A percentile compares a stretch with the other conserved stretches of the same genome.
phyloP scores from a whole-genome alignment of 2,888 invertebrate genomes.

The Leptothorax acervorum region DNA sequence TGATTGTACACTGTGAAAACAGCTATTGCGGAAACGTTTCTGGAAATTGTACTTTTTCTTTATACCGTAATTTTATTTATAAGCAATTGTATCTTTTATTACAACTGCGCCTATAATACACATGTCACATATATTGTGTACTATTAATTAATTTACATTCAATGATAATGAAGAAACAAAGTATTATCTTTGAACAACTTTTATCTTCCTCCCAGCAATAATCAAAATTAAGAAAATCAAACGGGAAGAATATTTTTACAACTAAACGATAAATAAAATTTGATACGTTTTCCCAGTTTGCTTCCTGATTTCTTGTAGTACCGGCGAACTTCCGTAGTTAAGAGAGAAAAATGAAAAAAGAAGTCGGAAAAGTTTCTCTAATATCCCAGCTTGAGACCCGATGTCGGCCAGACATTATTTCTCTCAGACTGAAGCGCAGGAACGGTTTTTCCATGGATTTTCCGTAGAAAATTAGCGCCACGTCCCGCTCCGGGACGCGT shows the following conservation, averaged over 20 bases:
- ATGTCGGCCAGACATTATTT: conserved; percentile 7
- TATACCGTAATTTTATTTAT: neutral
- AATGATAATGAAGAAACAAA: neutral
- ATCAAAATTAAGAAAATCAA: neutral
- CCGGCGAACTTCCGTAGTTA: conserved; percentile 4
- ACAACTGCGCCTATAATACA: too few relatives aligned
- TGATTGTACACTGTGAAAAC: conserved; percentile 35
- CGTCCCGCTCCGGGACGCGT: conserved; percentile 26
- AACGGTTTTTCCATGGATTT: neutral
- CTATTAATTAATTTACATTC: conserved; percentile 5
- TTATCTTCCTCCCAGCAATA: neutral
- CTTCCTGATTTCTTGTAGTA: conserved; percentile 9
- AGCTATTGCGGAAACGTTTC: conserved; percentile 34
- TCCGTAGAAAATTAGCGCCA: conserved; percentile 26
- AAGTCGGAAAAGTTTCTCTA: neutral
- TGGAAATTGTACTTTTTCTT: conserved; percentile 34
- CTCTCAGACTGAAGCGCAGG: neutral
- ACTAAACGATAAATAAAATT: conserved; percentile 18
- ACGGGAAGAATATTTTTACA: neutral
- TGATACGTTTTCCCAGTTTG: conserved; percentile 11
- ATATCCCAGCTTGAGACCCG: neutral
- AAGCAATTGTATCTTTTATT: neutral
- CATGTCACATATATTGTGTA: neutral
- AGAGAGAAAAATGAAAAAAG: conserved; percentile 5
- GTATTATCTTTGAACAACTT: neutral